Base-by-base conservation (phyloP, 2,888 invertebrate genomes). In the Yponomeuta evonymella region DNA sequence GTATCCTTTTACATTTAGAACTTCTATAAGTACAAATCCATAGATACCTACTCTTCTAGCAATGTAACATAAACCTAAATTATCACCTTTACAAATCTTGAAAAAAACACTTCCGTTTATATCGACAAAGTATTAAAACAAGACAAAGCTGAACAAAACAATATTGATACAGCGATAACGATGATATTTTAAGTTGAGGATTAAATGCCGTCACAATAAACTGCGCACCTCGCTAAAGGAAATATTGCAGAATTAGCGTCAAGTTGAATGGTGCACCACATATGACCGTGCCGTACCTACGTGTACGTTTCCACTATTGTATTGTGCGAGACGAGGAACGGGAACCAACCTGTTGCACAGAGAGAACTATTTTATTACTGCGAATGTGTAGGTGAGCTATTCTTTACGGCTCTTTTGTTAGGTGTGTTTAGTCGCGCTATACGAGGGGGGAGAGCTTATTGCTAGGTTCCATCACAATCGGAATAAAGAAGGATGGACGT, bases 391-490 rank as follows among this genome's bases (percentile, higher is more conserved):
- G 89, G 86, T 84, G 88, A 85, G 79, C 89, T 88, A 90, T 91
- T 91, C 91, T 91, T 91, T 90, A 91, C 86, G 83, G 85, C 83
- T 84, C 89, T 88, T 89, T 90, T 90, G 90, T 90, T 86, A 85
- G 83, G 81, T 82, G 82, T 87, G 89, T 87, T 88, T 89, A 88
- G 88, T 86, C 85, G 81, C 68, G 29, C 82, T 83, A 84, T 85
- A 83, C 84, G 76, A 79, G 80, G 82, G 79, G 73, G 74, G 81
- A 58, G 78, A 78, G 79, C 83, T 86, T 89, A 90, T 90, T 90
- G 90, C 90, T 80, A 79, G 84, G 84, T 84, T 85, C 86, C 83
- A 86, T 67, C 67, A 43, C 67, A n/a, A 43, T 68, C 5, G 68
- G 48, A n/a, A 15, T 8, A 67, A 58, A 58, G 51, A 15, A 5